Base-by-base conservation (phyloP, 2,888 invertebrate species). In the Drosophila helvetica region DNA sequence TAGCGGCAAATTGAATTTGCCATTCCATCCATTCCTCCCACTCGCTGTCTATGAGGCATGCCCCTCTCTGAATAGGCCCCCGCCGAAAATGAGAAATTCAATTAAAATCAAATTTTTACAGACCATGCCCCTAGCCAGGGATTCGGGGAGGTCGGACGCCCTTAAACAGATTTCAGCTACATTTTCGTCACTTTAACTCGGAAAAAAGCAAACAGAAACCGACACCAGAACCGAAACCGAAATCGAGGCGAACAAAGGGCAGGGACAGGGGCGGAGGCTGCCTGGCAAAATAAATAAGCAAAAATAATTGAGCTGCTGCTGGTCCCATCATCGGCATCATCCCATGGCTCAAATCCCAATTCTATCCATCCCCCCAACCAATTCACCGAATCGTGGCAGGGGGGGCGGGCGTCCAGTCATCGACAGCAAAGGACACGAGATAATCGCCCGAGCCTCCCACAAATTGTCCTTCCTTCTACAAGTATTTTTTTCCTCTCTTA, bases 1-100 rank as follows among this genome's bases (percentile, higher is more conserved):
- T 85, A 75, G 78, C 82, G 78, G 75, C 79, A 85, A 85, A 85
- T 85, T 85, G 82, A 85, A 80, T 87, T 85, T 85, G 77, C 79
- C 77, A 69, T 68, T 53, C 61, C 64, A 10, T 33, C 52, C 64
- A 43, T 60, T 60, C n/a, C 38, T 6, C 6, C 15, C 38, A 0
- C 33, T 12, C 33, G 10, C 27, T 27, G 8, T 9, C 27, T 27
- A 30, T 30, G 30, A 9, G 30, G 30, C 30, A 30, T 9, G 10
- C 33, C 33, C 1, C 33, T 15, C 70, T 22, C 65, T 43, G 51
- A 27, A 59, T 64, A 58, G 65, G 57, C 59, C 19, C 27, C 48
- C 48, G 57, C 45, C 80, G 68, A 72, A 83, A 83, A 80, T 79
- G 83, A 69, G 79, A 83, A 86, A 83, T 83, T 86, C 83, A 83